Evolutionary conservation across 2,888 invertebrate species (phyloP), one percentile per base, ranked within the genome.

Genomic region (Germaria angustata): DNA sequence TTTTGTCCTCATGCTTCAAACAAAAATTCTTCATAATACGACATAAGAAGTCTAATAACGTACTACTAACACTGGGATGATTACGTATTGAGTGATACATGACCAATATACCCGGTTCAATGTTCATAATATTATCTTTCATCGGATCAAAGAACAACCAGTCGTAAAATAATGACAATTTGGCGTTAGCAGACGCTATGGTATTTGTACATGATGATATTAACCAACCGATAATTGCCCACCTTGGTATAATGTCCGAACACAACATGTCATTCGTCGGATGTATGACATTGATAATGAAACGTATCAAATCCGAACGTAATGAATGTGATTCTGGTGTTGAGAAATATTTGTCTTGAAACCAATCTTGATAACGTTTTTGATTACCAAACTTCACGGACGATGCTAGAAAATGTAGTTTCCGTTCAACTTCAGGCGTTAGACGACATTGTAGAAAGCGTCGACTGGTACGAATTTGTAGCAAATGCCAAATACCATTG

Each of bases 211-310:
- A 94, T 9, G 94, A 94, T 57, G 94, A 94, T 46, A 94, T 91
- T 3, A 94, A 91, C 94, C 94, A 95, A 41, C 94, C 94, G 87
- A 95, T 94, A 65, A 95, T 93, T 71, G 94, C 94, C 94, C 94
- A 95, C 46, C 94, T 91, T 71, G 94, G 94, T 86, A 94, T 94
- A 85, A 95, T 93, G 86, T 95, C 94, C 8, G 94, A 94, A 87
- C 94, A 93, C 24, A 94, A 90, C 87, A 94, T 92, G 88, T 94
- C 94, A 89, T 95, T 95, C 78, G 94, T 92, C 53, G 94, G 94
- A 90, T 95, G 94, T 85, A 95, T 94, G 17, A 94, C 94, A 84
- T 94, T 93, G 84, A 94, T 94, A 65, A 95, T 93, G 87, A 93
- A 95, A 20, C 95, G 93, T 86, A 95, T 95, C 51, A 95, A 91